Base-by-base conservation (phyloP, 2,888 invertebrate species). In the Aporophyla lueneburgensis region DNA sequence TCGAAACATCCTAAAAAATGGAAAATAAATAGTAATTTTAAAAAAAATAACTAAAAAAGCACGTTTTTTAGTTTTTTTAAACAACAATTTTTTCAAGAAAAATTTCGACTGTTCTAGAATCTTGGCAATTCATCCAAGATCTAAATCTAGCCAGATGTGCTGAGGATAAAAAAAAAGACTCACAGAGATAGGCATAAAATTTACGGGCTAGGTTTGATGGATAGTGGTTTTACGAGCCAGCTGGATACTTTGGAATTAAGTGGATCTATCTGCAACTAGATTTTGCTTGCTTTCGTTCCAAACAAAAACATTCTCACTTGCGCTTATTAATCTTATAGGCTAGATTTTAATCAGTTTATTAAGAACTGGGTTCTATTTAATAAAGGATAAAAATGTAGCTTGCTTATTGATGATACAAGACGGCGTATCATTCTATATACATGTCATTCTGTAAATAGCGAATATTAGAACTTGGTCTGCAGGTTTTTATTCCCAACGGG, bases 191-290 rank as follows among this genome's bases (percentile, higher is more conserved):
- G 56, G 56, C 56, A 58, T 46, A 63, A 71, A 58, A 33, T 77
- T 71, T 63, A 76, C 21, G 46, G 24, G 16, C 58, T 46, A 46
- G 27, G 51, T 46, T 58, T 79, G 77, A 78, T 63, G 24, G 63
- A 78, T 78, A 24, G 71, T 51, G 1, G 33, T 71, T 77, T 77
- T 78, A 71, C 71, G 78, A 77, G 46, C 19, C 16, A 77, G 62
- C 71, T 51, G 51, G 71, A 71, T 65, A n/a, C 61, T 61, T 43
- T 71, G 54, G 51, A 63, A 62, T 69, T 43, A 27, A 53, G 40
- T 71, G 19, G 46, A 27, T 58, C 21, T 58, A 53, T 58, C 12
- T 78, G 5, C 24, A 24, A 33, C 43, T 43, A n/a, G 24, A 78
- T 43, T 16, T 21, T 43, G 19, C 1, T 10, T 46, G 24, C 16